Evolutionary conservation across 2,888 invertebrate species (phyloP), one percentile per base, ranked within the genome.

Genomic region (Acrobeloides nanus): DNA sequence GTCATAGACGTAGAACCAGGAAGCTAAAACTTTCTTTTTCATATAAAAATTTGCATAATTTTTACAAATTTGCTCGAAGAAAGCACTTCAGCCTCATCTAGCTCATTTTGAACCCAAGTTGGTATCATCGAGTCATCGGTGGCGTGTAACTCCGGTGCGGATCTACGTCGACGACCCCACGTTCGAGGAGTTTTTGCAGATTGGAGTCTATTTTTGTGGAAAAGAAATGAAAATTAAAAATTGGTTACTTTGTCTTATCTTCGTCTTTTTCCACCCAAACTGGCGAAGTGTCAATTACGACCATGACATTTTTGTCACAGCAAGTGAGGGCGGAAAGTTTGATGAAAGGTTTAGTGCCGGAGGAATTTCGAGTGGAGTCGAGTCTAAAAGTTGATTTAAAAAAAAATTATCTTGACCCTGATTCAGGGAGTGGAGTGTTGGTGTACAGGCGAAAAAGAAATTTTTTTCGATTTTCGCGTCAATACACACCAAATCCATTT

Each of bases 221-320:
- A 35, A n/a, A 23, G 35, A 29, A 12, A 15, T 12, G 12, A 15
- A 12, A 29, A 10, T 17, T 20, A 4, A 18, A 20, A 42, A 38
- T 26, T 7, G 25, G 23, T 8, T 15, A 25, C 23, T 45, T 45
- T n/a, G 46, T 45, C 6, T 23, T 18, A 26, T 45, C 21, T 15
- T 17, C 15, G 8, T 31, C 25, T 15, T 25, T 15, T 27, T 31
- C 33, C 15, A 48, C 5, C 29, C 43, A 23, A 5, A 31, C 24
- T 3, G 51, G 51, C 1, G 51, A 48, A 33, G 62, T 62, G 37
- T 62, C 61, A n/a, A 63, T 53, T 20, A 55, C 56, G 24, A 67
- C 64, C 39, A 55, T 47, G 25, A 68, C 65, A 29, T 46, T 48
- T 15, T 52, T 48, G 8, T 58, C 54, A 12, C 47, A 37, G 26